Percentiles rank a stretch among this genome's conserved stretches.
phyloP scores from a whole-genome alignment of 2,888 invertebrate genomes.

The Pachycephus smyrnensis region DNA sequence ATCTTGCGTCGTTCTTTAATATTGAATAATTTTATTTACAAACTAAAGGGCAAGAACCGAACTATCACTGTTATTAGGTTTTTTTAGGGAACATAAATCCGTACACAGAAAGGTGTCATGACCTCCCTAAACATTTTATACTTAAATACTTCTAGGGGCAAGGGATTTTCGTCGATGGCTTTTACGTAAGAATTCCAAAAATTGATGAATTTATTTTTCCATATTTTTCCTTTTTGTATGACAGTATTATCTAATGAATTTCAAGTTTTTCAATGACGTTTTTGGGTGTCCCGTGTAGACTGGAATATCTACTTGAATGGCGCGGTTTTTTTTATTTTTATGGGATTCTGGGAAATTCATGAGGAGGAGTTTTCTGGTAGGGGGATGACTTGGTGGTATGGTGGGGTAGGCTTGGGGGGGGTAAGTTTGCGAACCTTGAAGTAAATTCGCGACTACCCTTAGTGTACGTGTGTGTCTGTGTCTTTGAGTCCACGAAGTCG shows the following conservation, averaged over 20 bases:
- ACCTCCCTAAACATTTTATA: slow-evolving; percentile 34
- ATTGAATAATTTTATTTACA: slow-evolving; percentile 45
- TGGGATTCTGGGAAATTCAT: neutral
- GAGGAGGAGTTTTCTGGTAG: neutral
- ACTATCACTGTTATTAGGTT: slow-evolving; percentile 16
- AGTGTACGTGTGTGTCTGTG: neutral
- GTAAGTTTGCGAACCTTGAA: neutral
- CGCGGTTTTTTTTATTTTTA: neutral
- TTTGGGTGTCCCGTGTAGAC: neutral
- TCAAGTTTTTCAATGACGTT: neutral
- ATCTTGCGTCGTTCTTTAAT: neutral
- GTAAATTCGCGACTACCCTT: neutral
- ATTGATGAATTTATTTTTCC: neutral
- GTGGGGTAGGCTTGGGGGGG: too few relatives aligned
- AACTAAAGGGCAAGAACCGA: slow-evolving; percentile 36
- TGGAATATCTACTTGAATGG: too few relatives aligned
- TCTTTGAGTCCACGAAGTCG: neutral
- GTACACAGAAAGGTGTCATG: slow-evolving; percentile 42
- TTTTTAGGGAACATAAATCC: slow-evolving; percentile 38
- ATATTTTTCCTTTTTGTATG: neutral
- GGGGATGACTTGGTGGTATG: neutral
- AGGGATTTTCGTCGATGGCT: neutral
- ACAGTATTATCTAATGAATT: neutral
- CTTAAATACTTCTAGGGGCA: slow-evolving; percentile 26
- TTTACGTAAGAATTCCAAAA: neutral